Conservation (phyloP, 2,888 invertebrate genomes). For the Lasioglossum zephyrum region DNA sequence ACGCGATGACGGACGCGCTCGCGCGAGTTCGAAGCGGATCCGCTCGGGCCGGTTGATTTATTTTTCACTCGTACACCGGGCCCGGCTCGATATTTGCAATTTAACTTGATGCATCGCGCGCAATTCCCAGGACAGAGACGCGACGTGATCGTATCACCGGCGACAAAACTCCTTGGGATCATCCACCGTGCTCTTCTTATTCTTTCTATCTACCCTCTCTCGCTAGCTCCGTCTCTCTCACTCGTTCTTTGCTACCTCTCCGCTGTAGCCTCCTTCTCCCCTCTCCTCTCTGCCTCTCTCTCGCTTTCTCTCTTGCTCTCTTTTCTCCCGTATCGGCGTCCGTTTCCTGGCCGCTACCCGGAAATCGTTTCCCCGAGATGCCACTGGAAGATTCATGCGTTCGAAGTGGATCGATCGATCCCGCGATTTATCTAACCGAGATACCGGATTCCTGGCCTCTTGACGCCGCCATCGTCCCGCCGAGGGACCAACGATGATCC, state of each 20-base stretch:
- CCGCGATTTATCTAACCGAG: slow-evolving; percentile 28
- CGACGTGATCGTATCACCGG: slow-evolving; percentile 48
- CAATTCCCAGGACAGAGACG: slow-evolving; percentile 47
- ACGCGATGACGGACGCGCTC: slow-evolving; percentile 5
- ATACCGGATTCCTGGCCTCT: slow-evolving; percentile 1
- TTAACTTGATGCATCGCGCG: slow-evolving; percentile 63
- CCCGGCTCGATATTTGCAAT: slow-evolving; percentile 59
- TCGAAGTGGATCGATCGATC: slow-evolving; percentile 48
- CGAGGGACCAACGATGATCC: not conserved
- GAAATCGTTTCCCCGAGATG: slow-evolving; percentile 40
- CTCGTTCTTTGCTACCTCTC: not conserved
- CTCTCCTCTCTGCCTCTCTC: not conserved
- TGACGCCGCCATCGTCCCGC: not conserved
- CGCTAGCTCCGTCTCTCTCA: not conserved
- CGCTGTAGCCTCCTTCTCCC: no score
- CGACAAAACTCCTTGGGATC: slow-evolving; percentile 40
- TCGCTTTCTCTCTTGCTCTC: not conserved
- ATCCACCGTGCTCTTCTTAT: slow-evolving; percentile 7
- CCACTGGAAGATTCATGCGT: slow-evolving; percentile 45
- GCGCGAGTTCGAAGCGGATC: not conserved
- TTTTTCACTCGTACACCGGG: slow-evolving; percentile 50
- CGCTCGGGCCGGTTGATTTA: slow-evolving; percentile 44
- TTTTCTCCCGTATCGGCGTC: slow-evolving; percentile 11
- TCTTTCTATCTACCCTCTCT: slow-evolving; percentile 23
- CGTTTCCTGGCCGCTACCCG: not conserved